These are phyloP conservation scores for Canis aureus DNA, from an alignment of 2,113 vertebrate genomes.

Conservation along the genomic window DNA sequence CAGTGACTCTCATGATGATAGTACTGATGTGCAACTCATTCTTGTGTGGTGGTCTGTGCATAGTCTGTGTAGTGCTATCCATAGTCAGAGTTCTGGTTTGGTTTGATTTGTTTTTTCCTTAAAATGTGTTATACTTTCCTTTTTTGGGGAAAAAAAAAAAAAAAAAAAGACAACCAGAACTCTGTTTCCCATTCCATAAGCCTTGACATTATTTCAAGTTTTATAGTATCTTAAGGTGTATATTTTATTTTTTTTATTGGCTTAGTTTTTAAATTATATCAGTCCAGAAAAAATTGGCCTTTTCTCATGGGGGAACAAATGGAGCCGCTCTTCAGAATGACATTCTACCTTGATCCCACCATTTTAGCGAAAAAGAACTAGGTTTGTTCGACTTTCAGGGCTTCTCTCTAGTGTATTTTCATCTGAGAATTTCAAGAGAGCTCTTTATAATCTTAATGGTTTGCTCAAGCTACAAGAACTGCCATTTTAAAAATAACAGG, in stretches of 20 bases:
- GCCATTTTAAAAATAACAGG: constrained; percentile 48
- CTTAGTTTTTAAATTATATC: constrained; percentile 80
- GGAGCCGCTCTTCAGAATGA: constrained; percentile 33
- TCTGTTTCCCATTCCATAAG: constrained; percentile 62
- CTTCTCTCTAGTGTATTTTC: too few relatives aligned
- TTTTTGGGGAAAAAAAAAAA: not conserved
- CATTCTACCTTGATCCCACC: not conserved
- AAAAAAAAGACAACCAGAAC: not conserved
- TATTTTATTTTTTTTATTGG: constrained; percentile 78
- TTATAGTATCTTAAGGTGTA: constrained; percentile 78
- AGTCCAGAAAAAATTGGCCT: constrained; percentile 68
- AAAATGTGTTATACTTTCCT: constrained; percentile 66
- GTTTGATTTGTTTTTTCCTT: constrained; percentile 39
- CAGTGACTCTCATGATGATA: not conserved
- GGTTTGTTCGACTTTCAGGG: constrained; percentile 25
- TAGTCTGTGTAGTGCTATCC: constrained; percentile 55
- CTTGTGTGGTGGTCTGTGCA: not conserved
- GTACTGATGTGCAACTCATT: constrained; percentile 30
- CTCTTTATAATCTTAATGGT: constrained; percentile 11
- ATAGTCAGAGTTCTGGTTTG: constrained; percentile 26
- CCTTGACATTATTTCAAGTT: constrained; percentile 76
- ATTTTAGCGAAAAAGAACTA: constrained; percentile 54
- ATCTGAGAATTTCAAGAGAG: not conserved
- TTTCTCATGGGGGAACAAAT: constrained; percentile 23
- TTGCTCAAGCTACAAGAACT: constrained; percentile 64